Conservation (phyloP, 2,797 vertebrate species). For the Rhabdophis nuchalis region DNA sequence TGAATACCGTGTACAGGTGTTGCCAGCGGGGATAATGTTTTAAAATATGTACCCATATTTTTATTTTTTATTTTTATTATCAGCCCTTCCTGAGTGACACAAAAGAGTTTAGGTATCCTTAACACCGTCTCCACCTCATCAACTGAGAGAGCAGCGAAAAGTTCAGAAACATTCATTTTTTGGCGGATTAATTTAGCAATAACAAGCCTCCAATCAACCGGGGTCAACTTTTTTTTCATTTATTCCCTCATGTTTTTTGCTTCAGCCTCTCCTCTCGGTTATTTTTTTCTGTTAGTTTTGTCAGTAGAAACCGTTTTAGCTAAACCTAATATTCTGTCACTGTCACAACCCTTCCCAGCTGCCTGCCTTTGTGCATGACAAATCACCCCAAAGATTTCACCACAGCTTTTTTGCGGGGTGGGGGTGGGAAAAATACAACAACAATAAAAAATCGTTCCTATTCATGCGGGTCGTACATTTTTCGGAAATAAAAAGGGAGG, state of each 20-base stretch:
- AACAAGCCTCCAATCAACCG: not conserved
- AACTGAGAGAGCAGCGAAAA: conserved; percentile 28
- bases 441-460: not conserved
- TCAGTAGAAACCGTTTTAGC: not conserved
- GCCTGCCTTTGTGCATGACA: not conserved
- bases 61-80: not conserved
- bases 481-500: not conserved
- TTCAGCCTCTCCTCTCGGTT: not conserved
- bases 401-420: no score
- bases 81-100: not conserved
- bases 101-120: not conserved
- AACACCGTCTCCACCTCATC: not conserved
- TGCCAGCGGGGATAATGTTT: not conserved
- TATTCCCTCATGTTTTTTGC: not conserved
- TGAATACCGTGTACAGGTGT: not conserved
- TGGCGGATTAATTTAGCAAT: not conserved
- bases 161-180: not conserved
- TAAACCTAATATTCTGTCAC: not conserved
- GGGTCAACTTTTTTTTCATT: not conserved
- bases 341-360: not conserved
- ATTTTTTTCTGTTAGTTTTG: not conserved
- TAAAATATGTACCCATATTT: not conserved
- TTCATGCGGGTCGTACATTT: not conserved
- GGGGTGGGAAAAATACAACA: no score
- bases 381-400: not conserved